Evolutionary conservation across 2,888 invertebrate genomes (phyloP).

Genomic region (Pycnomerus fuliginosus): DNA sequence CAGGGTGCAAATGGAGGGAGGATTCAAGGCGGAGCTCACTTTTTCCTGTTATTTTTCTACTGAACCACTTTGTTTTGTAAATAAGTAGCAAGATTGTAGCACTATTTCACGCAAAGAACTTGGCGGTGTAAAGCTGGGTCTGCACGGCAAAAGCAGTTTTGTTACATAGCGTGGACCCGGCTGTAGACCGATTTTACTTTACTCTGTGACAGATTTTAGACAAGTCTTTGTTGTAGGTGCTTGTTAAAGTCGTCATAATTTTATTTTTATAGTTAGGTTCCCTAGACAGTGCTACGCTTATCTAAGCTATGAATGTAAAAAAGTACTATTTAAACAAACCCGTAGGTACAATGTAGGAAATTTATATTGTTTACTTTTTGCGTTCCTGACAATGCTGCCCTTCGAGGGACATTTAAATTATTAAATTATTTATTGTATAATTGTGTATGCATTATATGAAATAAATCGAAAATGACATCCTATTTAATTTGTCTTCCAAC

Average conservation of each 20-base stretch:
- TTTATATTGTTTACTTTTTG: constrained; percentile 33
- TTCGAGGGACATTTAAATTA: constrained; percentile 16
- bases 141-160: no score
- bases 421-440: constrained; percentile 43
- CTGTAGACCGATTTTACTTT: constrained; percentile 25
- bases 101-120: constrained; percentile 21
- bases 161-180: no score
- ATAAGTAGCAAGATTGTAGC: constrained; percentile 11
- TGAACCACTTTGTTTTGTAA: constrained; percentile 13
- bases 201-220: constrained; percentile 3
- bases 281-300: constrained; percentile 45
- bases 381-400: constrained; percentile 22
- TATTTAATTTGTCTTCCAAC: no score
- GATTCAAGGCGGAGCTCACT: constrained; percentile 15
- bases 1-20: constrained; percentile 28
- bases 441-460: constrained; percentile 49
- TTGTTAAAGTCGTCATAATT: constrained; percentile 41
- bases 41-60: constrained; percentile 19
- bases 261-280: constrained; percentile 45
- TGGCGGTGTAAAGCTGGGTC: constrained; percentile 27
- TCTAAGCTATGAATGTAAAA: constrained; percentile 49
- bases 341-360: constrained; percentile 39
- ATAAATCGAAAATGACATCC: constrained; percentile 32
- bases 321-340: constrained; percentile 36
- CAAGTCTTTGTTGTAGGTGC: constrained; percentile 36